phyloP scores from a whole-genome alignment of 2,888 invertebrate genomes.

The Sesia apiformis region DNA sequence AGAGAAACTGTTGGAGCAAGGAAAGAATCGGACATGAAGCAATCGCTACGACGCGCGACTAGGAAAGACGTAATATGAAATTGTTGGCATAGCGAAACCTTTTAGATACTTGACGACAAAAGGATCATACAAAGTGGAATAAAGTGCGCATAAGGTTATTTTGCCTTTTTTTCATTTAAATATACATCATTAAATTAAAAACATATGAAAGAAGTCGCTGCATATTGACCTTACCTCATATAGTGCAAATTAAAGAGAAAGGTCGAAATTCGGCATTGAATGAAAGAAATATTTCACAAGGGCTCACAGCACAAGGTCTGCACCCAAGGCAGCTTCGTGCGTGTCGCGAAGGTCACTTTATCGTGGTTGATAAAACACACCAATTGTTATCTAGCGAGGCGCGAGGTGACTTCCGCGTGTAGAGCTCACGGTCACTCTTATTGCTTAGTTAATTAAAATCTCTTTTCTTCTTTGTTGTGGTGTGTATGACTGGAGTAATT shows the following conservation, averaged over 20 bases:
- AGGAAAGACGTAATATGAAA: too few relatives aligned
- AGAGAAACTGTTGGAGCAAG: too few relatives aligned
- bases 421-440: conserved; percentile 43
- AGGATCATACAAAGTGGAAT: too few relatives aligned
- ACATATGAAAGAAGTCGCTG: too few relatives aligned
- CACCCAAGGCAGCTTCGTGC: conserved; percentile 11
- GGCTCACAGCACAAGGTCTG: conserved; percentile 9
- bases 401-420: conserved; percentile 57
- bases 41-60: too few relatives aligned
- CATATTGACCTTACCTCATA: neutral
- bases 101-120: too few relatives aligned
- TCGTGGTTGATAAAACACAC: conserved; percentile 55
- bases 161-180: too few relatives aligned
- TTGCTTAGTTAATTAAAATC: conserved; percentile 32
- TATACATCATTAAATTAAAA: too few relatives aligned
- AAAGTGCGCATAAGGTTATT: too few relatives aligned
- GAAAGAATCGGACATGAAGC: too few relatives aligned
- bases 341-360: conserved; percentile 44
- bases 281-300: neutral
- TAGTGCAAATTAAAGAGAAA: neutral
- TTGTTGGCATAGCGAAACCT: too few relatives aligned
- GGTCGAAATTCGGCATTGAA: neutral
- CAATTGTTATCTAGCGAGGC: conserved; percentile 58
- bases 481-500: too few relatives aligned
- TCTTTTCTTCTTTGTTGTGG: conserved; percentile 13